Percentiles rank a stretch among this genome's conserved stretches.
phyloP scores from a whole-genome alignment of 2,888 invertebrate species.

The Crocallis elinguaria region DNA sequence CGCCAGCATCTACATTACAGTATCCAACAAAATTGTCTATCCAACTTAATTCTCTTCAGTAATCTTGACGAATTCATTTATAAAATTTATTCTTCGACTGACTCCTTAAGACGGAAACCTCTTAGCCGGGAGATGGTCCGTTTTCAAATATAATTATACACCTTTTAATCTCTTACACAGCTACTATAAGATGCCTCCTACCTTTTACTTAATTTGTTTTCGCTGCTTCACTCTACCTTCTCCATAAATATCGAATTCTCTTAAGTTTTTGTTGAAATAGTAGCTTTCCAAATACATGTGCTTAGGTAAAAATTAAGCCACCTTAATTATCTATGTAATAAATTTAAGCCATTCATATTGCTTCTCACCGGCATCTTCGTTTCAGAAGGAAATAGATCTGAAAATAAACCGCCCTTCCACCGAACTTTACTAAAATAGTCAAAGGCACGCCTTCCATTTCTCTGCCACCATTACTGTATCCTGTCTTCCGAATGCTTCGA shows the following conservation, averaged over 20 bases:
- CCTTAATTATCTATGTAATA: constrained; percentile 38
- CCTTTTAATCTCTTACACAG: constrained; percentile 51
- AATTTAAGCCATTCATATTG: too few relatives aligned
- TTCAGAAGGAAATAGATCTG: constrained; percentile 77
- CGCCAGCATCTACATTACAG: constrained; percentile 44
- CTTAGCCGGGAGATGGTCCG: constrained; percentile 55
- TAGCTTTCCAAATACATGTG: constrained; percentile 14
- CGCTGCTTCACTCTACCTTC: neutral
- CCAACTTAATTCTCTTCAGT: constrained; percentile 54
- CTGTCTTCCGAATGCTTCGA: constrained; percentile 59
- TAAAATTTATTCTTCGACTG: constrained; percentile 58
- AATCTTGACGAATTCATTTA: constrained; percentile 64
- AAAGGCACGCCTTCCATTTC: constrained; percentile 73
- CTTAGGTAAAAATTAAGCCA: constrained; percentile 29
- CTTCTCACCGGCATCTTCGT: constrained; percentile 55
- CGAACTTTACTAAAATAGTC: constrained; percentile 80
- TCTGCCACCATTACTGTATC: constrained; percentile 79
- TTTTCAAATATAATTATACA: constrained; percentile 66
- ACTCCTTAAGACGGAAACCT: constrained; percentile 49
- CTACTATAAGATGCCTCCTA: constrained; percentile 16
- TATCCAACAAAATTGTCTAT: constrained; percentile 49
- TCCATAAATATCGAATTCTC: neutral
- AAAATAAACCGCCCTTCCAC: constrained; percentile 81
- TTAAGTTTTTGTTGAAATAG: neutral
- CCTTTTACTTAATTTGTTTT: constrained; percentile 8